These are phyloP conservation scores for Eupsilia transversa DNA, from an alignment of 2,888 invertebrate genomes.

Conservation along the genomic window DNA sequence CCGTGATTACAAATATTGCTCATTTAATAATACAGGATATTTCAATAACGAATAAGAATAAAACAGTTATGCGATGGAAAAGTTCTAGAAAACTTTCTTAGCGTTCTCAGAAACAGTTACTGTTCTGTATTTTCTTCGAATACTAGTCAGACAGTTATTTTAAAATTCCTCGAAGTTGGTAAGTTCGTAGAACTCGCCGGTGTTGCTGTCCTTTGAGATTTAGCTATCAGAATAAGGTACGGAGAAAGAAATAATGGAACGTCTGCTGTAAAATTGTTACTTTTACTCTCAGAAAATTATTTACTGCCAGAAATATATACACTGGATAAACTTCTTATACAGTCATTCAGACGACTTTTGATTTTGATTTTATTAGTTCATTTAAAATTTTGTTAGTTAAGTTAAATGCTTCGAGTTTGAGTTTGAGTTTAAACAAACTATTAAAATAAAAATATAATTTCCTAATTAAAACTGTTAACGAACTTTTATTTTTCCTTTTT, in stretches of 20 bases:
- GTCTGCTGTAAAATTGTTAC: neutral
- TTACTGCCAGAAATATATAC: too few species aligned
- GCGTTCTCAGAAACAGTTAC: conserved; percentile 1
- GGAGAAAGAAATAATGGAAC: neutral
- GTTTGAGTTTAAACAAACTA: too few species aligned
- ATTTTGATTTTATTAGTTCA: too few species aligned
- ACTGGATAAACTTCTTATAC: too few species aligned
- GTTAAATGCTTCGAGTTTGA: too few species aligned
- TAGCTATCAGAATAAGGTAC: conserved; percentile 2
- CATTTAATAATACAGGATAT: too few species aligned
- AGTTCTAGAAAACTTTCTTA: conserved; percentile 9
- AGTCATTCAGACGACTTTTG: too few species aligned
- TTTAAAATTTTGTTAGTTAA: too few species aligned
- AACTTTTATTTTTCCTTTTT: too few species aligned
- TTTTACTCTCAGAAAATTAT: neutral
- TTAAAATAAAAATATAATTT: too few species aligned
- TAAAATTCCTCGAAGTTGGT: conserved; percentile 35
- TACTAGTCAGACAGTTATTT: conserved; percentile 21
- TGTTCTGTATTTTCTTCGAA: conserved; percentile 22
- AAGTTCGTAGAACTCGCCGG: conserved; percentile 23
- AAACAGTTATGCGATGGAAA: neutral
- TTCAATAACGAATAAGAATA: neutral
- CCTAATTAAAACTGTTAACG: too few species aligned
- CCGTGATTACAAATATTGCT: too few species aligned
- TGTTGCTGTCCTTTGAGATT: conserved; percentile 31